These are phyloP conservation scores for Zophobas atratus DNA, from an alignment of 1,140 invertebrate species.

Conservation along the genomic window DNA sequence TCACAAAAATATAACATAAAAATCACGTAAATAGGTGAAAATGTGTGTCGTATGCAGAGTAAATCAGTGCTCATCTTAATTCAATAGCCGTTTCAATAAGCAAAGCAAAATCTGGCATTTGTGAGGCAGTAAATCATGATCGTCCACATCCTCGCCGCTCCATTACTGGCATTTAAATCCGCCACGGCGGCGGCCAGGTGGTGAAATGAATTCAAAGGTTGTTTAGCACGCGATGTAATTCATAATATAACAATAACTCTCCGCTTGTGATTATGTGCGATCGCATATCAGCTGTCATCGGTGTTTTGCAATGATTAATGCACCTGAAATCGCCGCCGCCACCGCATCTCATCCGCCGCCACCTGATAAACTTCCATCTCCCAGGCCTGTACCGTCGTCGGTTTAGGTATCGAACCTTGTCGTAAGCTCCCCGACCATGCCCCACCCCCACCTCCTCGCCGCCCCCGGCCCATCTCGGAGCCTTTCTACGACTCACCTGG, in stretches of 20 bases:
- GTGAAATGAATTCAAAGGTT: slow-evolving; percentile 37
- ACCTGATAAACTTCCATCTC: slow-evolving; percentile 42
- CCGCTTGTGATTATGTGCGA: slow-evolving; percentile 26
- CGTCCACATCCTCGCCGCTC: slow-evolving; percentile 8
- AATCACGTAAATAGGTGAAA: no score
- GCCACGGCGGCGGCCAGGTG: slow-evolving; percentile 9
- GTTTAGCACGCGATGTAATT: slow-evolving; percentile 42
- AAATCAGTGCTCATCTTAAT: not conserved
- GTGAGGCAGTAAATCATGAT: slow-evolving; percentile 15
- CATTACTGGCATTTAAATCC: slow-evolving; percentile 19
- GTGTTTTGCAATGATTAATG: slow-evolving; percentile 38
- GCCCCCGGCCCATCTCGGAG: slow-evolving; percentile 47
- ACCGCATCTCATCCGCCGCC: slow-evolving; percentile 17
- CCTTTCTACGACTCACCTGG: slow-evolving; percentile 57
- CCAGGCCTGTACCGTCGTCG: slow-evolving; percentile 30
- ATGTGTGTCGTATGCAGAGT: no score
- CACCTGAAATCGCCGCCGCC: not conserved
- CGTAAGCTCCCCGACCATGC: slow-evolving; percentile 41
- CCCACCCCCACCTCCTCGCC: slow-evolving; percentile 40
- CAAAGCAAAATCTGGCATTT: slow-evolving; percentile 2
- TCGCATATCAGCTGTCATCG: slow-evolving; percentile 41
- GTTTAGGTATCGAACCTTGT: slow-evolving; percentile 39
- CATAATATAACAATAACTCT: slow-evolving; percentile 41
- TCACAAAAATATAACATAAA: no score
- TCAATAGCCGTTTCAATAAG: slow-evolving; percentile 17